Evolutionary conservation across 1,140 invertebrate species (phyloP), one percentile per base, ranked within the genome.

Genomic region (Drosophila oshimai): DNA sequence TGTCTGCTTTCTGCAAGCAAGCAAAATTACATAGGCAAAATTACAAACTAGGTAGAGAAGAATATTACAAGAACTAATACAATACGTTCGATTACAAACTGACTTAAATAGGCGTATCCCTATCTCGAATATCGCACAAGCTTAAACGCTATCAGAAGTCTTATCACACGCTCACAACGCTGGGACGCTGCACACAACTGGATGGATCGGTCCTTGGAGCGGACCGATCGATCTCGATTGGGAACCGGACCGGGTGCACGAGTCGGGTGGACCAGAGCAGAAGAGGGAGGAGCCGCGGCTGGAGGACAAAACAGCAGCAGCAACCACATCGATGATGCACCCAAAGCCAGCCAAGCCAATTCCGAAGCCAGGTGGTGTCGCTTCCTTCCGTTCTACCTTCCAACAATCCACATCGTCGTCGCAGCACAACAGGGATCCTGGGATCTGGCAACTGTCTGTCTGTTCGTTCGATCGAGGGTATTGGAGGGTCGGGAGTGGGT

Each of bases 231-330:
- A 37, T 37, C 51, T 36, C 58, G 55, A 31, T 65, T 67, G 26
- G 39, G 69, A 78, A 83, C 80, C 47, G 54, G 79, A 87, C 65
- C 55, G 75, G 79, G 75, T 80, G 81, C 80, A 86, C 80, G 84
- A 80, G 33, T 87, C 75, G 81, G 72, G 81, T 67, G 81, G 81
- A 67, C 76, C 81, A 86, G 80, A 86, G 80, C 80, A 86, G 80
- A 86, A 86, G 80, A 70, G 74, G 81, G 72, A 80, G 80, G 26
- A 53, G 80, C 80, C 80, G 76, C 80, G 74, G 80, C 80, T 86
- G 80, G 80, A 86, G 80, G 80, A 86, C 80, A 86, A 86, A n/a
- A 80, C 80, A 86, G 80, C 80, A 73, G 80, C 76, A 62, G 81
- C 80, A 72, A 80, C 80, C 81, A 86, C 80, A 60, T 80, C 76